Conservation (phyloP, 2,888 invertebrate genomes). For the Xylota sylvarum region DNA sequence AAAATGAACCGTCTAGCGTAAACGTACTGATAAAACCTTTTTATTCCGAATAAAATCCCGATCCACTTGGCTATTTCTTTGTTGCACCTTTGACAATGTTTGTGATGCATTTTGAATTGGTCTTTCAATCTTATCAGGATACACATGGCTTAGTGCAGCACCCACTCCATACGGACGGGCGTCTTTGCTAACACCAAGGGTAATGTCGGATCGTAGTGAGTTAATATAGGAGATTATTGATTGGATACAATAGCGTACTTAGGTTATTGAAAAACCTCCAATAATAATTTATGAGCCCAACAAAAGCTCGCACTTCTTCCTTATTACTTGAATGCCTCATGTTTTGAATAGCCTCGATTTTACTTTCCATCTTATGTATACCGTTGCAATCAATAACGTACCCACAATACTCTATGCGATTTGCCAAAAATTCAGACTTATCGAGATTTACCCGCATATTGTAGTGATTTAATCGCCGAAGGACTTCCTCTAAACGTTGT, state of each 20-base stretch:
- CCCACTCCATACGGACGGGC: slow-evolving; percentile 34
- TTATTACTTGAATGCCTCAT: slow-evolving; percentile 73
- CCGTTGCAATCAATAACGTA: slow-evolving; percentile 78
- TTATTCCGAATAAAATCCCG: slow-evolving; percentile 81
- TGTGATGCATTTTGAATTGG: slow-evolving; percentile 64
- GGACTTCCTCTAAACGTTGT: slow-evolving; percentile 75
- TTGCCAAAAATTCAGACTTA: slow-evolving; percentile 79
- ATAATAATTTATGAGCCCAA: slow-evolving; percentile 80
- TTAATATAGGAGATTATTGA: slow-evolving; percentile 79
- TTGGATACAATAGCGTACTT: slow-evolving; percentile 78
- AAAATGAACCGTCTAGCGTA: slow-evolving; percentile 82
- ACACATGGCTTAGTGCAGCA: slow-evolving; percentile 45
- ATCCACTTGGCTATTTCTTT: slow-evolving; percentile 71
- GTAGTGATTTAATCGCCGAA: slow-evolving; percentile 74
- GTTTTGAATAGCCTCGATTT: slow-evolving; percentile 79
- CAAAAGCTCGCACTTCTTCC: slow-evolving; percentile 78
- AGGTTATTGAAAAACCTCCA: slow-evolving; percentile 79
- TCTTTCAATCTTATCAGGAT: slow-evolving; percentile 37
- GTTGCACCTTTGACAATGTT: slow-evolving; percentile 50
- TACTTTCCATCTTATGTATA: slow-evolving; percentile 78
- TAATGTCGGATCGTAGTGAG: slow-evolving; percentile 77
- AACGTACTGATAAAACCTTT: slow-evolving; percentile 83
- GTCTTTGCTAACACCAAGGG: slow-evolving; percentile 37
- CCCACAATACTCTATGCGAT: slow-evolving; percentile 79
- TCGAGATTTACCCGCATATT: slow-evolving; percentile 78